Percentiles rank a stretch among this genome's conserved stretches.
Conservation (phyloP, 2,113 vertebrate genomes). For the Stercorarius parasiticus region DNA sequence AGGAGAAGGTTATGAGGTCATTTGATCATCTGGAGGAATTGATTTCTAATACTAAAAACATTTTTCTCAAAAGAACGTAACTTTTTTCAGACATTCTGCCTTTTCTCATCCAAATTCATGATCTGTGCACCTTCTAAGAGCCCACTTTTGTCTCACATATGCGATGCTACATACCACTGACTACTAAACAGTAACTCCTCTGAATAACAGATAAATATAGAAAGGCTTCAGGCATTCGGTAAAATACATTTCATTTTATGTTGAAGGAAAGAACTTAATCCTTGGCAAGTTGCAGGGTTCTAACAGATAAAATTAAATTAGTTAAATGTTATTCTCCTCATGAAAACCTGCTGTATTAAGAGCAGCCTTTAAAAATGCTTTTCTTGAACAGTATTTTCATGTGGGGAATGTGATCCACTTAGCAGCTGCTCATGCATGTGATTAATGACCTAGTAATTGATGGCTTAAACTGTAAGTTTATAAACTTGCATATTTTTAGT, state of each 20-base stretch:
- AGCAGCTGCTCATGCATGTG: neutral
- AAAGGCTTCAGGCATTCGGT: neutral
- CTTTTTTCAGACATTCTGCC: neutral
- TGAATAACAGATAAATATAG: conserved; percentile 26
- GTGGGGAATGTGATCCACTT: neutral
- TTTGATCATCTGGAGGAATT: neutral
- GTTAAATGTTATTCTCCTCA: neutral
- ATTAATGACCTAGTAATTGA: neutral
- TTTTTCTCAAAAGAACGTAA: neutral
- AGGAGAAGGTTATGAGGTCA: neutral
- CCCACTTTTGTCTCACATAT: neutral
- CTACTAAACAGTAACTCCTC: neutral
- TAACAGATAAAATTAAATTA: conserved; percentile 39
- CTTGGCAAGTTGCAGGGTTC: neutral
- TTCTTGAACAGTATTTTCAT: neutral
- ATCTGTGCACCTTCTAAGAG: neutral
- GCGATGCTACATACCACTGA: neutral
- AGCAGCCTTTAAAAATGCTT: neutral
- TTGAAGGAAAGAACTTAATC: conserved; percentile 20
- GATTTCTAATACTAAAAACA: neutral
- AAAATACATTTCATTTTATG: neutral
- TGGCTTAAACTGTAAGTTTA: neutral
- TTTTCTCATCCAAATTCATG: neutral
- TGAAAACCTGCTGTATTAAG: neutral
- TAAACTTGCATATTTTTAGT: neutral